phyloP scores from a whole-genome alignment of 2,113 vertebrate genomes.

The Helogale parvula region DNA sequence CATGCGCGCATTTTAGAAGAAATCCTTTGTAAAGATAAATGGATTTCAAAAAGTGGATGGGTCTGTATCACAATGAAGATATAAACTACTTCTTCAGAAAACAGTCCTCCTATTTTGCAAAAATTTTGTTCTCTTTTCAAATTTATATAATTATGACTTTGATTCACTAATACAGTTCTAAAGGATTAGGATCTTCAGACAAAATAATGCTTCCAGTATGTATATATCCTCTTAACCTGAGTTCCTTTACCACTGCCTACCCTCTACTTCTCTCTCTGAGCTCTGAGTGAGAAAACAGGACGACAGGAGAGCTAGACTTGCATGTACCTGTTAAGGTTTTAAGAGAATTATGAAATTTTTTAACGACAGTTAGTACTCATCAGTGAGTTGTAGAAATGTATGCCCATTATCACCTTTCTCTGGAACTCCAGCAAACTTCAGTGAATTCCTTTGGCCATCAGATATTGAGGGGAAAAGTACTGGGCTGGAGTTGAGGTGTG shows the following conservation, averaged over 20 bases:
- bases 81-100: neutral
- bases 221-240: neutral
- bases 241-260: neutral
- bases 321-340: neutral
- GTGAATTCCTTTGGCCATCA: neutral
- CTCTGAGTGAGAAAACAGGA: neutral
- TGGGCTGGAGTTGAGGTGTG: neutral
- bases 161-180: neutral
- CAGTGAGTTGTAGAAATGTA: conserved; percentile 8
- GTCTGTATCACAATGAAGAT: conserved; percentile 8
- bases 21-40: neutral
- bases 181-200: neutral
- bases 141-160: neutral
- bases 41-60: neutral
- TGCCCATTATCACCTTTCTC: neutral
- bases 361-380: neutral
- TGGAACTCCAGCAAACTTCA: neutral
- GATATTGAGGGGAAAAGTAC: neutral
- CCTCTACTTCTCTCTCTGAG: neutral
- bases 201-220: neutral
- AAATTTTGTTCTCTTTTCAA: neutral
- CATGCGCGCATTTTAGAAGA: neutral
- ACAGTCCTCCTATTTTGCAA: neutral
- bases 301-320: neutral
- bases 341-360: neutral